A percentile compares a stretch with the other conserved stretches of the same genome.
Evolutionary conservation across 2,113 vertebrate genomes (phyloP).

Genomic region (Dendropsophus ebraccatus): DNA sequence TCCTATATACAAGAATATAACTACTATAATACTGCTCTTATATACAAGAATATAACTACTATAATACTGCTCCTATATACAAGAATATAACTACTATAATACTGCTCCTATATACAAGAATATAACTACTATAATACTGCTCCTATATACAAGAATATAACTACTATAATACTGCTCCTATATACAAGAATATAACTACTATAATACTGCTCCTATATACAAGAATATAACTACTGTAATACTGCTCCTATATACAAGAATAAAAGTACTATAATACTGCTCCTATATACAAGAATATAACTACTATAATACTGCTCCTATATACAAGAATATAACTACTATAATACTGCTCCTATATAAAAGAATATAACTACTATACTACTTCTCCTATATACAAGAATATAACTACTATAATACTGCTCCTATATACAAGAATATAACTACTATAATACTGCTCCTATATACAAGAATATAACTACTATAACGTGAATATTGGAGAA

Average conservation of each 20-base stretch:
- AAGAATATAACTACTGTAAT: not conserved
- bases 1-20: not conserved
- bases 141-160: too few relatives aligned
- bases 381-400: not conserved
- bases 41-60: not conserved
- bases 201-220: not conserved
- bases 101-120: not conserved
- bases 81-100: slow-evolving; percentile 2
- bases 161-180: too few relatives aligned
- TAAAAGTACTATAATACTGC: not conserved
- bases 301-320: not conserved
- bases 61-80: not conserved
- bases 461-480: slow-evolving; percentile 4
- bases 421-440: not conserved
- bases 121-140: not conserved
- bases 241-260: not conserved
- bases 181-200: too few relatives aligned
- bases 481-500: too few relatives aligned
- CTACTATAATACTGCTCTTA: not conserved
- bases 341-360: not conserved
- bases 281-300: slow-evolving; percentile 7
- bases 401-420: not conserved
- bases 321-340: not conserved
- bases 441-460: not conserved
- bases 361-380: slow-evolving; percentile 4